Conservation (phyloP, 2,888 invertebrate species). For the Tanypteryx hageni region DNA sequence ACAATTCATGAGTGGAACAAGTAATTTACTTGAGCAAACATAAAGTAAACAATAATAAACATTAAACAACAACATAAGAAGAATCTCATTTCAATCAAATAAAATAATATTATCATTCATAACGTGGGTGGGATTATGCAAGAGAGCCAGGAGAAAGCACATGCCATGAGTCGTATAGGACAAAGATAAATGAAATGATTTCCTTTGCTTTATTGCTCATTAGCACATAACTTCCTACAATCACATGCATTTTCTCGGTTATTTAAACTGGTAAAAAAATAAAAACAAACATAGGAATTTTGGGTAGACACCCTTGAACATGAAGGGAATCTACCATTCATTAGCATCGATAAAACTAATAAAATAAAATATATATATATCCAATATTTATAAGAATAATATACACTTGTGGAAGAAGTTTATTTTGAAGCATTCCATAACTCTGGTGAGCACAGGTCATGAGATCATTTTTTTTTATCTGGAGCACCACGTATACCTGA, state of each 20-base stretch:
- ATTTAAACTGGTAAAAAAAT: slow-evolving; percentile 56
- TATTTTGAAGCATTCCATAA: slow-evolving; percentile 45
- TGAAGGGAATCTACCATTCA: slow-evolving; percentile 6
- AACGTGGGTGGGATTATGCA: slow-evolving; percentile 59
- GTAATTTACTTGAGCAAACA: slow-evolving; percentile 59
- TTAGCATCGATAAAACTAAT: slow-evolving; percentile 50
- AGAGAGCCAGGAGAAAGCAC: slow-evolving; percentile 48
- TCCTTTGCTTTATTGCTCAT: slow-evolving; percentile 50
- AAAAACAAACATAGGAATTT: slow-evolving; percentile 60
- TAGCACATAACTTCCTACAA: slow-evolving; percentile 30
- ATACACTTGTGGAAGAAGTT: slow-evolving; percentile 58
- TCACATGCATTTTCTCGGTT: slow-evolving; percentile 52
- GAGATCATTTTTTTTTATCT: slow-evolving; percentile 53
- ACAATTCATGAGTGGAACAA: slow-evolving; percentile 59
- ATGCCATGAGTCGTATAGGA: slow-evolving; percentile 42
- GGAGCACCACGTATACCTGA: slow-evolving; percentile 46
- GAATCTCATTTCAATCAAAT: slow-evolving; percentile 52
- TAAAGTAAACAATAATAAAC: slow-evolving; percentile 44
- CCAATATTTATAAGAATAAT: slow-evolving; percentile 62
- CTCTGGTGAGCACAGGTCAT: slow-evolving; percentile 54
- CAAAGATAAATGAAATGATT: slow-evolving; percentile 36
- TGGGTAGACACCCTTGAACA: slow-evolving; percentile 23
- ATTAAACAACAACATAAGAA: slow-evolving; percentile 57
- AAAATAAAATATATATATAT: slow-evolving; percentile 61
- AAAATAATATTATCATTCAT: slow-evolving; percentile 58